These are phyloP conservation scores for Harpalus rubripes DNA, from an alignment of 2,888 invertebrate genomes.

Conservation along the genomic window DNA sequence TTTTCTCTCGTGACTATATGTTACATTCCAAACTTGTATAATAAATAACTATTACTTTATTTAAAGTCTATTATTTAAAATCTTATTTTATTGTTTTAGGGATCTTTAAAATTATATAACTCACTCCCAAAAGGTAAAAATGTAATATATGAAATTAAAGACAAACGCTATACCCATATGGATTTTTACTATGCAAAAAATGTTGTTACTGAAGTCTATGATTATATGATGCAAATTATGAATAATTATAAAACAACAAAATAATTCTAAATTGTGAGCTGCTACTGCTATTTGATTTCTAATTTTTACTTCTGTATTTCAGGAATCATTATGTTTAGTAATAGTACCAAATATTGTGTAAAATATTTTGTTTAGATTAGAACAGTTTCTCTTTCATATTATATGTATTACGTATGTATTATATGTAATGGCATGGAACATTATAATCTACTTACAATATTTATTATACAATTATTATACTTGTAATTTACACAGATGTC, in stretches of 20 bases:
- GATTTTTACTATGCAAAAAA: slow-evolving; percentile 75
- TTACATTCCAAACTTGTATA: no score
- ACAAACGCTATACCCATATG: slow-evolving; percentile 75
- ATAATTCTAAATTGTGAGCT: neutral
- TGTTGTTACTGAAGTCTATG: slow-evolving; percentile 65
- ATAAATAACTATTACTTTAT: no score
- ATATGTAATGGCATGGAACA: no score
- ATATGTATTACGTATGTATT: no score
- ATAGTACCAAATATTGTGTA: neutral
- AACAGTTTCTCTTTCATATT: neutral
- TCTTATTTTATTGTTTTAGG: slow-evolving; percentile 72
- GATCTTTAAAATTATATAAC: slow-evolving; percentile 74
- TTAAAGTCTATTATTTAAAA: neutral
- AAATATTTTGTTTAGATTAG: neutral
- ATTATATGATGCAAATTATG: neutral
- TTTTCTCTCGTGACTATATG: no score
- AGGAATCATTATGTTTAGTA: neutral
- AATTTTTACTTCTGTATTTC: neutral
- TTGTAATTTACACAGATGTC: no score
- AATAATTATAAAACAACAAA: slow-evolving; percentile 13
- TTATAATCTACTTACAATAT: no score
- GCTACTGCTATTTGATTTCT: neutral
- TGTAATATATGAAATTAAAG: slow-evolving; percentile 74
- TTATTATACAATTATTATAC: no score
- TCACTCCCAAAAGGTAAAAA: slow-evolving; percentile 72